Evolutionary conservation across 92 coral and sea anemone species (phyloP).

Genomic region (Muricea muricata): DNA sequence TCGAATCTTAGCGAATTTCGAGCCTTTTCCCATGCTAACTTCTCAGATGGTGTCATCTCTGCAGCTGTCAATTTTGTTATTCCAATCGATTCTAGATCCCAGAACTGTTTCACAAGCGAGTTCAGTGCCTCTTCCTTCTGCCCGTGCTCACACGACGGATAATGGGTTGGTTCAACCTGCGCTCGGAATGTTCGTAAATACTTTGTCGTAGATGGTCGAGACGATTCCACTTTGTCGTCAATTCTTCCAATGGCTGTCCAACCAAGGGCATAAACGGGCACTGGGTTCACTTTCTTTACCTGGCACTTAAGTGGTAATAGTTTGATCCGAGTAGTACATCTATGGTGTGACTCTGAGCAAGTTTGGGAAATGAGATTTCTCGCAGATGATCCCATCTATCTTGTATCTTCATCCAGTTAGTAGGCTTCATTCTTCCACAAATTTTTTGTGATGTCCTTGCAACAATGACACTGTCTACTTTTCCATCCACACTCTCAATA

Average conservation of each 20-base stretch:
- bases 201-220: too few species aligned
- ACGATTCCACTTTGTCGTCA: too few species aligned
- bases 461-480: not conserved
- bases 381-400: constrained; percentile 34
- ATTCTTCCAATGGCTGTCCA: constrained; percentile 3
- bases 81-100: constrained; percentile 60
- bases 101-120: constrained; percentile 32
- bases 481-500: constrained; percentile 46
- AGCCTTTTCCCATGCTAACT: constrained; percentile 52
- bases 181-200: too few species aligned
- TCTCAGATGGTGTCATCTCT: constrained; percentile 54
- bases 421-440: constrained; percentile 52
- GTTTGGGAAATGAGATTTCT: constrained; percentile 47
- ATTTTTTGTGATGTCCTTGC: constrained; percentile 34
- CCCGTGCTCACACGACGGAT: not conserved
- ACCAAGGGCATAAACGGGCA: not conserved
- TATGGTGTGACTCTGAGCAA: constrained; percentile 13
- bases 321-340: constrained; percentile 47
- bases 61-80: constrained; percentile 24
- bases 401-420: constrained; percentile 29
- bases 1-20: constrained; percentile 36
- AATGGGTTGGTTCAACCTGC: too few species aligned
- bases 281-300: constrained; percentile 14
- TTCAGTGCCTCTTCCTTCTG: not conserved
- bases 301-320: constrained; percentile 31